These are phyloP conservation scores for Cyprichromis sp. DNA, from an alignment of 2,113 vertebrate genomes.

Conservation along the genomic window DNA sequence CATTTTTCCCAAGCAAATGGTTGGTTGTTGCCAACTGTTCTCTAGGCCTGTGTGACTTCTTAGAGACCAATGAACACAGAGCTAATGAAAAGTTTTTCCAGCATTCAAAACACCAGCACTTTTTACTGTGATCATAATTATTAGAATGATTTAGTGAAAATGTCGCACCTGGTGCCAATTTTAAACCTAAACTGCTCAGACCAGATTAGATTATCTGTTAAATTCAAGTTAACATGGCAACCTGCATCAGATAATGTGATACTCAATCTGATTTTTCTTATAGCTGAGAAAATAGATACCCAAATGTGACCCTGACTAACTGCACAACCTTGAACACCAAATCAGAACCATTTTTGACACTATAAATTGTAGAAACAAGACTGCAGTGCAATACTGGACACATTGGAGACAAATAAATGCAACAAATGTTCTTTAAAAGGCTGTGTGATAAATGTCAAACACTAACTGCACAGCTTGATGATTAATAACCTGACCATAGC, in stretches of 20 bases:
- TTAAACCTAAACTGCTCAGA: rapidly evolving
- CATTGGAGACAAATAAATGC: not conserved
- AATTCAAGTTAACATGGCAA: rapidly evolving
- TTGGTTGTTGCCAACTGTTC: not conserved
- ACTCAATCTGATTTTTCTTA: rapidly evolving
- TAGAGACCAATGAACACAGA: rapidly evolving
- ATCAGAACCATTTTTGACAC: not conserved
- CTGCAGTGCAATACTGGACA: not conserved
- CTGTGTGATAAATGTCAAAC: not conserved
- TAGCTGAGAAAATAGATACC: not conserved
- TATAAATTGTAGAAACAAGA: not conserved
- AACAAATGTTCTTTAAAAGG: not conserved
- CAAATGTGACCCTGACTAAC: not conserved
- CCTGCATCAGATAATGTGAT: not conserved
- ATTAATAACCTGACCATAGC: not conserved
- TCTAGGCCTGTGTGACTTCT: not conserved
- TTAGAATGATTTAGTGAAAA: rapidly evolving
- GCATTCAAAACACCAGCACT: not conserved
- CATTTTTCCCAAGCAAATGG: not conserved
- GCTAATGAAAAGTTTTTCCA: not conserved
- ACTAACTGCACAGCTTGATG: not conserved
- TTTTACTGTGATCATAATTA: not conserved
- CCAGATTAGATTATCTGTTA: not conserved
- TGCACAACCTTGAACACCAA: not conserved
- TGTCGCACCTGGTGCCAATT: not conserved